A percentile compares a stretch with the other conserved stretches of the same genome.
phyloP scores from a whole-genome alignment of 2,888 invertebrate species.

The Hyppa rectilinea region DNA sequence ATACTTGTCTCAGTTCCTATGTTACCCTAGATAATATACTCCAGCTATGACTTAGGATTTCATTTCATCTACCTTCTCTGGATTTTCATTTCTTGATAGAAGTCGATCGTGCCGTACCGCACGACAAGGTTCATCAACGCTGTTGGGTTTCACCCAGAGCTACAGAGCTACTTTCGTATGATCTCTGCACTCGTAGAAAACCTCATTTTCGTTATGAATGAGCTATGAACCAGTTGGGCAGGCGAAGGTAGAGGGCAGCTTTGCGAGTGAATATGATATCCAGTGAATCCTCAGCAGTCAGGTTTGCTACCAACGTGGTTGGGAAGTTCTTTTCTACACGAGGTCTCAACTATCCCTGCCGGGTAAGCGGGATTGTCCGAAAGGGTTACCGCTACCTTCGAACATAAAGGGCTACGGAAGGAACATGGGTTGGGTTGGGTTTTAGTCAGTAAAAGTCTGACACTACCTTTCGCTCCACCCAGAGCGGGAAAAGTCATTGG shows the following conservation, averaged over 20 bases:
- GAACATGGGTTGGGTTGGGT: no score
- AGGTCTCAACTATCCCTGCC: no score
- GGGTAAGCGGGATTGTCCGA: no score
- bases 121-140: conserved; percentile 29
- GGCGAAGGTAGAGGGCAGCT: not conserved
- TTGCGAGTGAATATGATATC: not conserved
- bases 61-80: not conserved
- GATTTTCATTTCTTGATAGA: conserved; percentile 24
- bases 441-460: no score
- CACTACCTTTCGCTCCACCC: no score
- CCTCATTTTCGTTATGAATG: not conserved
- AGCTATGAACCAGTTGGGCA: conserved; percentile 1
- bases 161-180: conserved; percentile 30
- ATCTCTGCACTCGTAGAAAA: conserved; percentile 27
- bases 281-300: not conserved
- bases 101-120: conserved; percentile 32
- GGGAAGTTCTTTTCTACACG: no score
- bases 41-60: not conserved
- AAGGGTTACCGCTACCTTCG: no score
- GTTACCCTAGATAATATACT: not conserved
- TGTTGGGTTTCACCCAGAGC: conserved; percentile 30
- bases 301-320: not conserved
- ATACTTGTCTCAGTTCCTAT: not conserved
- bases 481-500: no score
- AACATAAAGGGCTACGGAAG: no score